Conservation (phyloP, 2,888 invertebrate species). For the Drosophila borborema region DNA sequence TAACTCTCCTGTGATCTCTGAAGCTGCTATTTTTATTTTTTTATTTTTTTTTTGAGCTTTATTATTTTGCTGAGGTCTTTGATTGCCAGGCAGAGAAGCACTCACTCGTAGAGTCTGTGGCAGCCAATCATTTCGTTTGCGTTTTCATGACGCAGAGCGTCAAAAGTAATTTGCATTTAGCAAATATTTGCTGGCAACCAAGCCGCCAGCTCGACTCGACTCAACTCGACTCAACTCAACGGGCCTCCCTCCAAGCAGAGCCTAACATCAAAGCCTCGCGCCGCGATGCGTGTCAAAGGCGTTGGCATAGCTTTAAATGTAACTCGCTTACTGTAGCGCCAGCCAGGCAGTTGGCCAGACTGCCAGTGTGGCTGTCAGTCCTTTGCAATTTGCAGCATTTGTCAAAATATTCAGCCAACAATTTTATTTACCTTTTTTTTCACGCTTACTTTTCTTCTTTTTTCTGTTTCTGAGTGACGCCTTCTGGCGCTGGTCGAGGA, state of each 20-base stretch:
- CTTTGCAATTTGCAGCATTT: slow-evolving; percentile 45
- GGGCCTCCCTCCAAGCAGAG: slow-evolving; percentile 8
- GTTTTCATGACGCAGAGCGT: slow-evolving; percentile 64
- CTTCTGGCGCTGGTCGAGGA: slow-evolving; percentile 45
- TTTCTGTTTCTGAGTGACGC: slow-evolving; percentile 16
- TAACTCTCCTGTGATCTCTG: slow-evolving; percentile 34
- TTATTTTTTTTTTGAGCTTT: background rate
- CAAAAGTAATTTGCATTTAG: slow-evolving; percentile 78
- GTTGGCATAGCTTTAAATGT: slow-evolving; percentile 69
- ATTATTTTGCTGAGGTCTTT: slow-evolving; percentile 8
- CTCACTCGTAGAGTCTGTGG: slow-evolving; percentile 23
- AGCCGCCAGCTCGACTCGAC: slow-evolving; percentile 4
- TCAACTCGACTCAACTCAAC: background rate
- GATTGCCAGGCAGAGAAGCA: slow-evolving; percentile 25
- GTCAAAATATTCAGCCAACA: slow-evolving; percentile 34
- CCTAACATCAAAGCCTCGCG: slow-evolving; percentile 65
- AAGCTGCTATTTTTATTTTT: slow-evolving; percentile 18
- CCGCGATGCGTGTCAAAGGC: slow-evolving; percentile 72
- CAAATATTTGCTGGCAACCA: slow-evolving; percentile 66
- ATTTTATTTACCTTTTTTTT: slow-evolving; percentile 20
- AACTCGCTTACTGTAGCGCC: slow-evolving; percentile 51
- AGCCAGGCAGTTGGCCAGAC: background rate
- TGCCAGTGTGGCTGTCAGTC: slow-evolving; percentile 21
- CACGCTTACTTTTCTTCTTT: background rate
- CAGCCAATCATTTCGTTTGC: slow-evolving; percentile 68